A percentile compares a stretch with the other conserved stretches of the same genome.
These are phyloP conservation scores for Sebastes iracundus DNA, from an alignment of 2,797 vertebrate species.

Conservation along the genomic window DNA sequence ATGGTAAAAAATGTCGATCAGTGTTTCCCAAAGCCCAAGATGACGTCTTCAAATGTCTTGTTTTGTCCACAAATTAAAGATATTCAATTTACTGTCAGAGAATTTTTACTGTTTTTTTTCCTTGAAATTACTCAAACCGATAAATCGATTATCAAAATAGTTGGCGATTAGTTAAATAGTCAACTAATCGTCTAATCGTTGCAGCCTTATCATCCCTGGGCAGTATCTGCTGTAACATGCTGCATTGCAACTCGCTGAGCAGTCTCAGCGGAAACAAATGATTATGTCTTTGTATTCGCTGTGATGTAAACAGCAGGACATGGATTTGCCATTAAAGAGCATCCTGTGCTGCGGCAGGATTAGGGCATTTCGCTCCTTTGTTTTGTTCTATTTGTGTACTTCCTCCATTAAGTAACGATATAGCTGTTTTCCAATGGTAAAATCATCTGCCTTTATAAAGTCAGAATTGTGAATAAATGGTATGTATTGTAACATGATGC, in stretches of 20 bases:
- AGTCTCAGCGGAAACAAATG: conserved; percentile 34
- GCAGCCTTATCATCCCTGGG: not conserved
- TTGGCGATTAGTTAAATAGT: too few species aligned
- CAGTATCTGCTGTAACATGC: not conserved
- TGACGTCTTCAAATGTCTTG: too few species aligned
- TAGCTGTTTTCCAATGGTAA: conserved; percentile 25
- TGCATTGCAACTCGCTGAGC: not conserved
- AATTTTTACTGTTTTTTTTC: too few species aligned
- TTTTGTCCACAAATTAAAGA: too few species aligned
- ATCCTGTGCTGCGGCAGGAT: conserved; percentile 27
- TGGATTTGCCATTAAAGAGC: conserved; percentile 30
- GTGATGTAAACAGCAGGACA: conserved; percentile 32
- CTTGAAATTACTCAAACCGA: too few species aligned
- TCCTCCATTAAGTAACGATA: conserved; percentile 21
- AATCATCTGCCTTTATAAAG: conserved; percentile 22
- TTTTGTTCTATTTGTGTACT: conserved; percentile 19
- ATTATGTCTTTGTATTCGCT: conserved; percentile 1
- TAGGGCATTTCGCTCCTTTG: conserved; percentile 16
- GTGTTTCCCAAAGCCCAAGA: too few species aligned
- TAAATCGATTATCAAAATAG: too few species aligned
- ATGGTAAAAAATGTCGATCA: too few species aligned
- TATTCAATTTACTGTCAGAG: too few species aligned
- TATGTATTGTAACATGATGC: conserved; percentile 33
- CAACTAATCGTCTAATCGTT: too few species aligned
- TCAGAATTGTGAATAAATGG: conserved; percentile 53